A percentile compares a stretch with the other conserved stretches of the same genome.
phyloP scores from a whole-genome alignment of 2,113 vertebrate genomes.

The Dasyurus viverrinus region DNA sequence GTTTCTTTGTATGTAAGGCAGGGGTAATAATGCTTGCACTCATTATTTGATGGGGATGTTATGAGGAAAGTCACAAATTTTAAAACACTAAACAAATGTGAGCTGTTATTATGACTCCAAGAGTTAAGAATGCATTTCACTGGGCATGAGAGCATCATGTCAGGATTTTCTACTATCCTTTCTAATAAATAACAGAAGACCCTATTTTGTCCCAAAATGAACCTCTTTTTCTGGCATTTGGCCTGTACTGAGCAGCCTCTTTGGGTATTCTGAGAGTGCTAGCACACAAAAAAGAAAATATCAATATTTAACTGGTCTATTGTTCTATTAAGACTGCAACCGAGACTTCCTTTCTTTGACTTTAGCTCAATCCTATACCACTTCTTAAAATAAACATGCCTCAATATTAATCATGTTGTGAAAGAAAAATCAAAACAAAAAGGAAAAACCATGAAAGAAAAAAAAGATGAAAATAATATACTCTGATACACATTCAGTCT shows the following conservation, averaged over 20 bases:
- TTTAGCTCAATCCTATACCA: background rate
- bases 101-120: background rate
- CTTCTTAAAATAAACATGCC: background rate
- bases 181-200: conserved; percentile 5
- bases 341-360: background rate
- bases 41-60: background rate
- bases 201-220: background rate
- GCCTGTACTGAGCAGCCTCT: background rate
- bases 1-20: background rate
- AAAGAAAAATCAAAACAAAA: too few species aligned
- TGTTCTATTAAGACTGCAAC: background rate
- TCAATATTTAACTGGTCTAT: background rate
- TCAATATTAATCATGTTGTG: too few species aligned
- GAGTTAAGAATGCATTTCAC: background rate
- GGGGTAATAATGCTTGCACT: background rate
- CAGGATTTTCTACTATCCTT: background rate
- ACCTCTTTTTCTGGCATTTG: background rate
- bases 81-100: conserved; percentile 5
- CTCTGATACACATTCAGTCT: too few species aligned
- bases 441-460: too few species aligned
- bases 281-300: background rate
- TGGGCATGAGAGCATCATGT: background rate
- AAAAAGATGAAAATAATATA: too few species aligned
- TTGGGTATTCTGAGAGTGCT: background rate
- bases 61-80: background rate